A percentile compares a stretch with the other conserved stretches of the same genome.
These are phyloP conservation scores for Merodon equestris DNA, from an alignment of 2,888 invertebrate genomes.

Conservation along the genomic window DNA sequence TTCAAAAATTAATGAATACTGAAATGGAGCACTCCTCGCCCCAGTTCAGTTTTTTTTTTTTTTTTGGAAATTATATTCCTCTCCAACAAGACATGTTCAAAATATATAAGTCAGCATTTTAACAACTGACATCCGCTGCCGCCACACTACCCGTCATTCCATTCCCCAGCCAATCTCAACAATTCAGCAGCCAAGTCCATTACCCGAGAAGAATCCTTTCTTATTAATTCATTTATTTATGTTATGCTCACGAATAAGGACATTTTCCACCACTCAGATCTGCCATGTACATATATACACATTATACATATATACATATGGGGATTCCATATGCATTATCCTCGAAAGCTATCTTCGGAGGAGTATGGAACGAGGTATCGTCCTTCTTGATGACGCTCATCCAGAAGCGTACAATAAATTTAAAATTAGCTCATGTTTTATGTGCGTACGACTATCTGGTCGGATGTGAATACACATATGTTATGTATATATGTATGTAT, in stretches of 20 bases:
- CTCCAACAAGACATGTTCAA: no score
- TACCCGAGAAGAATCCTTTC: slow-evolving; percentile 25
- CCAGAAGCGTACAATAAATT: slow-evolving; percentile 29
- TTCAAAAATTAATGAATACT: no score
- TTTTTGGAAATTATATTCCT: no score
- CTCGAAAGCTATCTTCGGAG: slow-evolving; percentile 27
- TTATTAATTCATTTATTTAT: slow-evolving; percentile 48
- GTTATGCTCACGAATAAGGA: slow-evolving; percentile 37
- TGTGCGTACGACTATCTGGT: slow-evolving; percentile 19
- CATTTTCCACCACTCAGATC: neutral
- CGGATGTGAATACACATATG: no score
- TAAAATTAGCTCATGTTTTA: slow-evolving; percentile 54
- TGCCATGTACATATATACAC: neutral
- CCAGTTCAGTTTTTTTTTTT: no score
- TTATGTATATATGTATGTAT: neutral
- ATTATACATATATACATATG: neutral
- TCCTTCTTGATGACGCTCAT: slow-evolving; percentile 7
- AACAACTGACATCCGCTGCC: no score
- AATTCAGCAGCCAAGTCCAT: neutral
- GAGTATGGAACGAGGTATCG: slow-evolving; percentile 2
- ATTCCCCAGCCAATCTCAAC: slow-evolving; percentile 2
- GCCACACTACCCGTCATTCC: no score
- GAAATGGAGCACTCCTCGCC: no score
- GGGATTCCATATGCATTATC: slow-evolving; percentile 8
- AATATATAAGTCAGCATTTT: no score